Base-by-base conservation (phyloP, 2,113 vertebrate species). In the Procavia capensis region DNA sequence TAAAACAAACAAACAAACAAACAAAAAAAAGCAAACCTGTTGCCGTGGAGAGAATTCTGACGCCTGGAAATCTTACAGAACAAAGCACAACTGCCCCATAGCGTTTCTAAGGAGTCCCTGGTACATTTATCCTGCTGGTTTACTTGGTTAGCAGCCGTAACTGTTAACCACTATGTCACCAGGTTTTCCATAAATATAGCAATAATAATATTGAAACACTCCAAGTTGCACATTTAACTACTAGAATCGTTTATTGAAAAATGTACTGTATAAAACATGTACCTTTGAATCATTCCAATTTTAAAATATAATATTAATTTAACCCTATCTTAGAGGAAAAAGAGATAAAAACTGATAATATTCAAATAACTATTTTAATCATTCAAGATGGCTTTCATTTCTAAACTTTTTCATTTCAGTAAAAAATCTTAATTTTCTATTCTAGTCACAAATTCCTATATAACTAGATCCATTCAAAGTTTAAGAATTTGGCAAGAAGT, bases 181-280 rank as follows among this genome's bases (percentile, higher is more conserved):
- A n/a, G n/a, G n/a, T n/a, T n/a, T n/a, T n/a, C n/a, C 8, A 61
- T 24, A 41, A 9, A 16, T 1, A 4, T 57, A 43, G 29, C 57
- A 8, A 75, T 11, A 14, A 59, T 4, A 57, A 57, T 13, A 24
- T 16, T 74, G 39, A 45, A 61, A 82, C 39, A 57, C 0, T 14
- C 20, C 13, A 34, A 41, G 27, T 0, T 39, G 19, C 3, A 9
- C 1, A n/a, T 59, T 9, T 34, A 70, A 6, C 14, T 29, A 1
- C 29, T 45, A 16, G 17, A 43, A 45, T 22, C 22, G 72, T 57
- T 70, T 43, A 79, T 43, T 70, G 3, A 68, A 14, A 79, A 79
- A 13, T 6, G 3, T 57, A 2, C 16, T 31, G 16, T n/a, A 39
- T 57, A 6, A 59, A n/a, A 57, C 10, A 86, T 16, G 22, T 45